Percentiles rank a stretch among this genome's conserved stretches.
phyloP scores from a whole-genome alignment of 2,113 vertebrate genomes.

The Cygnus atratus region DNA sequence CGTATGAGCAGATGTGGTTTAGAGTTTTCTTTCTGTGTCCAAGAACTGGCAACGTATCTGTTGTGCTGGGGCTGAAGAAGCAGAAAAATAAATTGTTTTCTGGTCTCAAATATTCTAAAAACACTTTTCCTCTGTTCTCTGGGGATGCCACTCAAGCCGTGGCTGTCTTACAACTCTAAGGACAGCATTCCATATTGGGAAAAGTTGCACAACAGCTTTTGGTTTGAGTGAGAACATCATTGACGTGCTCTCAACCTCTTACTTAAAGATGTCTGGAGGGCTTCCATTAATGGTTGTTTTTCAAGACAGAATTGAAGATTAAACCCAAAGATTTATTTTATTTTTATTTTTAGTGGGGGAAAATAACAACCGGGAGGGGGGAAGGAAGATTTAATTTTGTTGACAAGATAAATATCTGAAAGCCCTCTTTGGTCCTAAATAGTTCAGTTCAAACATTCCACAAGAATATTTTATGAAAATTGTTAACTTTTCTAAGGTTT shows the following conservation, averaged over 20 bases:
- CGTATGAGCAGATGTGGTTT: constrained; percentile 13
- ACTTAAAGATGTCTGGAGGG: neutral
- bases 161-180: neutral
- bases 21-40: neutral
- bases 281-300: neutral
- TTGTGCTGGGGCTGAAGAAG: neutral
- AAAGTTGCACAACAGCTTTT: neutral
- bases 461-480: neutral
- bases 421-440: rapidly evolving
- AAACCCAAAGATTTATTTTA: neutral
- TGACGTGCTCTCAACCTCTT: neutral
- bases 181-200: neutral
- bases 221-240: constrained; percentile 16
- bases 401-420: neutral
- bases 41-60: constrained; percentile 32
- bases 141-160: neutral
- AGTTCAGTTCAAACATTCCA: neutral
- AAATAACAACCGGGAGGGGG: neutral
- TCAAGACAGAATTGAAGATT: neutral
- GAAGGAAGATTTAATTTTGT: neutral
- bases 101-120: neutral
- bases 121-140: neutral
- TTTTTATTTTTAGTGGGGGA: neutral
- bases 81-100: neutral
- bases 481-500: neutral